phyloP scores from a whole-genome alignment of 2,888 invertebrate genomes.

The Punctoribates punctum region DNA sequence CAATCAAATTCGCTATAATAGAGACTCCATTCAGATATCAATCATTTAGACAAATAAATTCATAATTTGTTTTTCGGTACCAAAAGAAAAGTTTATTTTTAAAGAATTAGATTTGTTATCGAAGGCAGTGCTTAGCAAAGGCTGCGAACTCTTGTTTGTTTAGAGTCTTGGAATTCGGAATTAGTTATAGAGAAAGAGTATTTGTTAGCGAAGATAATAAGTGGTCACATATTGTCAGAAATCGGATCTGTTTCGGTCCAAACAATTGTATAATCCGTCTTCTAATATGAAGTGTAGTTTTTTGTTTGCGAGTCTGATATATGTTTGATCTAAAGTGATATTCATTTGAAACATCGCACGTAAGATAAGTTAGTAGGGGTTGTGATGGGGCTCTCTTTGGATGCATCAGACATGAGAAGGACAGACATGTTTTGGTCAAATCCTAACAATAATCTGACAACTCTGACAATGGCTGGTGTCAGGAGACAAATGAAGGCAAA shows the following conservation, averaged over 20 bases:
- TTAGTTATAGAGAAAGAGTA: slow-evolving; percentile 7
- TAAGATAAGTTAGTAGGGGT: slow-evolving; percentile 12
- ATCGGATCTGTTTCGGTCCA: slow-evolving; percentile 7
- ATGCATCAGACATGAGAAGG: slow-evolving; percentile 32
- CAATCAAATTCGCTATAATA: too few species aligned
- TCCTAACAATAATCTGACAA: slow-evolving; percentile 35
- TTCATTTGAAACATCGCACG: slow-evolving; percentile 30
- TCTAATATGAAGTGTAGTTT: slow-evolving; percentile 10
- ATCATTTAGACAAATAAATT: too few species aligned
- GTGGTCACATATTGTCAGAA: slow-evolving; percentile 5
- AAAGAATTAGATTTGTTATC: too few species aligned
- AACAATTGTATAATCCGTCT: slow-evolving; percentile 30
- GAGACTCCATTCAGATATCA: too few species aligned
- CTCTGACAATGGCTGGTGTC: slow-evolving; percentile 22
- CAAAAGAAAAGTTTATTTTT: too few species aligned
- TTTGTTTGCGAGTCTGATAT: background rate
- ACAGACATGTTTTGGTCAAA: slow-evolving; percentile 28
- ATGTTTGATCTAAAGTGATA: slow-evolving; percentile 12
- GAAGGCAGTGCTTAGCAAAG: too few species aligned
- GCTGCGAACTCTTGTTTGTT: too few species aligned
- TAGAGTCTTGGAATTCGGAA: background rate
- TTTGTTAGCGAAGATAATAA: background rate
- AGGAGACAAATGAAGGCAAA: slow-evolving; percentile 33
- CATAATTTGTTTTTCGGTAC: too few species aligned
- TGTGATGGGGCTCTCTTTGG: background rate